Evolutionary conservation across 2,797 vertebrate species (phyloP), one percentile per base, ranked within the genome.

Genomic region (Muscicapa striata): DNA sequence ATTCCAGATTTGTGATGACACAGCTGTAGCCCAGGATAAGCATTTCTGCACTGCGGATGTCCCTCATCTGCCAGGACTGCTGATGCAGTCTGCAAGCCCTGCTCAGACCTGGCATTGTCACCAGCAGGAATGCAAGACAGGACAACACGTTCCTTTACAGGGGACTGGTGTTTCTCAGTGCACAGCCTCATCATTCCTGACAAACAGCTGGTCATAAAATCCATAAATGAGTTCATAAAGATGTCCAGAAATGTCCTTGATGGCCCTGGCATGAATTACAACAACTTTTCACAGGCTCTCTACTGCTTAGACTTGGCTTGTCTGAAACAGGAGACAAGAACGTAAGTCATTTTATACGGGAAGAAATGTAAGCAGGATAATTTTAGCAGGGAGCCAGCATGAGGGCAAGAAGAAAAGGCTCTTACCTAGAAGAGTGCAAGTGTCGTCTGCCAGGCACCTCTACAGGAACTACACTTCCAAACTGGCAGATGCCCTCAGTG

Each of bases 1-100:
- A 94, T 97, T 96, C 96, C 95, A 90, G 74, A 27, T 72, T 62
- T 68, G 32, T 96, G 96, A 95, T 96, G 95, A 95, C 92, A 97
- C 90, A 97, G 94, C 92, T 96, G 89, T 95, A 95, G 57, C 52
- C 64, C 52, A 49, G 75, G 67, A 90, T 38, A 94, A 75, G 67
- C 49, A 78, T 91, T 94, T 95, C 79, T 77, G 90, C 38, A 32
- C 74, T 89, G 82, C 13, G 29, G 88, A 94, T 95, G 88, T 93
- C 84, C 68, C 93, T 91, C 59, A 54, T 94, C 77, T 95, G 69
- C 88, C 66, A 81, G 78, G 76, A 83, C 84, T 94, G 74, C 86
- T 88, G 84, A 58, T 79, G 77, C 2, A 1, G 80, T 34, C 76
- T 81, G 55, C 4, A 5, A 95, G 63, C 55, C 43, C 32, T 41